Percentiles rank a stretch among this genome's conserved stretches.
These are phyloP conservation scores for Bergia sp. DNA, from an alignment of 92 coral and sea anemone species.

Conservation along the genomic window DNA sequence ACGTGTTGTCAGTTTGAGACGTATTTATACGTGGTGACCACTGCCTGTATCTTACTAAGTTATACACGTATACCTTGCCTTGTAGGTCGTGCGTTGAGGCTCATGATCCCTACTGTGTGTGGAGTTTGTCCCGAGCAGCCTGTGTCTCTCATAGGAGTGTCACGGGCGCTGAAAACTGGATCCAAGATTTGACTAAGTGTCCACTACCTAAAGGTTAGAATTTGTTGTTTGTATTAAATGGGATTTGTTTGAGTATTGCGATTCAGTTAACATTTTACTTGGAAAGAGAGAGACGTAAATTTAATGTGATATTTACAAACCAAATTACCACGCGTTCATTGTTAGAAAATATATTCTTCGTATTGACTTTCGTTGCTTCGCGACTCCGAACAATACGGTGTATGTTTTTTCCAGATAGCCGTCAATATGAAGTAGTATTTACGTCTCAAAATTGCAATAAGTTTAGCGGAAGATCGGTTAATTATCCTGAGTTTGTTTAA, in stretches of 20 bases:
- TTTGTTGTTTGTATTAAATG: background rate
- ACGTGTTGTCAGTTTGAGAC: too few species aligned
- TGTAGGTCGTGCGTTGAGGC: constrained; percentile 72
- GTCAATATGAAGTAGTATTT: too few species aligned
- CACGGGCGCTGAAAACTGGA: constrained; percentile 7
- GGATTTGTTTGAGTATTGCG: too few species aligned
- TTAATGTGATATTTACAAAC: too few species aligned
- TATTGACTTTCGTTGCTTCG: too few species aligned
- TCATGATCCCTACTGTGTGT: constrained; percentile 90
- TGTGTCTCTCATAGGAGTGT: constrained; percentile 46
- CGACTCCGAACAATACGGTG: too few species aligned
- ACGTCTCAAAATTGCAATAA: too few species aligned
- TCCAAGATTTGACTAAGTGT: constrained; percentile 54
- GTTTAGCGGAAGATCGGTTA: background rate
- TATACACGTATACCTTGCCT: background rate
- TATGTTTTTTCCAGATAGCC: too few species aligned
- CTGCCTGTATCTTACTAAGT: background rate
- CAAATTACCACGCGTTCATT: too few species aligned
- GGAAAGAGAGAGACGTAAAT: constrained; percentile 1
- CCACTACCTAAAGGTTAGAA: constrained; percentile 55
- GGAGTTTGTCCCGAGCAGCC: constrained; percentile 60
- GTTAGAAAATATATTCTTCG: too few species aligned
- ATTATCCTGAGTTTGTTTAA: background rate
- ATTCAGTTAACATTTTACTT: too few species aligned
- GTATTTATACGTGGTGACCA: background rate